Base-by-base conservation (phyloP, 2,113 vertebrate species). In the rabbit (Oryctolagus cuniculus) region DNA sequence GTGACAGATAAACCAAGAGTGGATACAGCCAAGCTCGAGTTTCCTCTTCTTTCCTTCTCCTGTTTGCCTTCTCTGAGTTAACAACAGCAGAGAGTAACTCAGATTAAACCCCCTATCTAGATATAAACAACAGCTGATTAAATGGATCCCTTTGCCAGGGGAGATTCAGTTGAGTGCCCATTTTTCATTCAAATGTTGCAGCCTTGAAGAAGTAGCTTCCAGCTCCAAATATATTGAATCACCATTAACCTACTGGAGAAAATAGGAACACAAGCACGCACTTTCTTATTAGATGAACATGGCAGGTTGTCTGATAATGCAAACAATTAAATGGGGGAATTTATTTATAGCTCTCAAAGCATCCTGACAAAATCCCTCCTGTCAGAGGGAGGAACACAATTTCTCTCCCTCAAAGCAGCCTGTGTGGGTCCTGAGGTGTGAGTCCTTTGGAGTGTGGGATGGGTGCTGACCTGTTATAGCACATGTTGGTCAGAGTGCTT, bases 81-180 rank as follows among this genome's bases (percentile, higher is more conserved):
- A 98, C 99, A 98, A 98, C 98, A 98, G 98, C 98, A 98, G 98
- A 97, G 97, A 97, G 98, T 98, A 98, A 98, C 98, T 98, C 98
- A 93, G 98, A 99, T 99, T 99, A 99, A 99, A 98, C 98, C 98
- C 95, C 98, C 98, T 99, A 98, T 99, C 99, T 99, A 98, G 98
- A 98, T 98, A 98, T 98, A 99, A 99, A 99, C 99, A 99, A 98
- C 99, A 99, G 98, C 98, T 98, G 98, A 98, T 98, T 98, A 98
- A 99, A 98, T 98, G 98, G 97, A 98, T 98, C 97, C 93, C 97
- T 98, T 98, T 98, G 98, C 98, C 98, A 98, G 96, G 97, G 98
- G 98, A 98, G 93, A 98, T 97, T 97, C 96, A 97, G 90, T 94
- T 38, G 97, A 97, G 93, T 98, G 96, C 96, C 98, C 98, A 98